Evolutionary conservation across 2,888 invertebrate genomes (phyloP), one percentile per base, ranked within the genome.

Genomic region (Pachycephus smyrnensis): DNA sequence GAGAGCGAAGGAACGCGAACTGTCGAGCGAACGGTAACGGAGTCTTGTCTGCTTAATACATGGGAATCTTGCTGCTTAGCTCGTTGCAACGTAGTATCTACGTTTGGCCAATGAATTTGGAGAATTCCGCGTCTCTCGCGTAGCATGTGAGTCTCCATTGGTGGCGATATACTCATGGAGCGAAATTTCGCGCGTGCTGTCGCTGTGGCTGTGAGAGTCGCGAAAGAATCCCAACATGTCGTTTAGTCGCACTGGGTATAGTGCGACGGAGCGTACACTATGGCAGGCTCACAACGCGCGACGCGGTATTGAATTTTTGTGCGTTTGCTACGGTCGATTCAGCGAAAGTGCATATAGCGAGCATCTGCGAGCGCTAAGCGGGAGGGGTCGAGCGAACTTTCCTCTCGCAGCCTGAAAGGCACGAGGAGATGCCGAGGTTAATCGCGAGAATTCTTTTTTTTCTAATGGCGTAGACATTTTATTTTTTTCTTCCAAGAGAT

Each of bases 241-340:
- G 85, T 87, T 90, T 86, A 84, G 87, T 87, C 87, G 85, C 88
- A 88, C 87, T 86, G 86, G 86, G 86, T 89, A 86, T 83, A 84
- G 85, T 86, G 86, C 86, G 86, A 84, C 83, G 86, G 85, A 86
- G 86, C 86, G 87, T 87, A 88, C 87, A 84, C 87, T 87, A 87
- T 86, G 87, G 84, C 84, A 82, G 83, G 77, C 84, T 83, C 79
- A 79, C 84, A 83, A 82, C 84, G 82, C 83, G 81, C 83, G 80
- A 85, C 85, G 85, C 87, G 86, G 88, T 90, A 90, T 90, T 89
- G 90, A 90, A 90, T 90, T 90, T 90, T 90, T 89, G 89, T 90
- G 86, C 88, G 88, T 88, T 87, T 83, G 85, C 88, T 88, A 89
- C 87, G 88, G 89, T 90, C 90, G 89, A 89, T 89, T 89, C 90